Base-by-base conservation (phyloP, 2,888 invertebrate genomes). In the Pyrrhopygopsis socrates region DNA sequence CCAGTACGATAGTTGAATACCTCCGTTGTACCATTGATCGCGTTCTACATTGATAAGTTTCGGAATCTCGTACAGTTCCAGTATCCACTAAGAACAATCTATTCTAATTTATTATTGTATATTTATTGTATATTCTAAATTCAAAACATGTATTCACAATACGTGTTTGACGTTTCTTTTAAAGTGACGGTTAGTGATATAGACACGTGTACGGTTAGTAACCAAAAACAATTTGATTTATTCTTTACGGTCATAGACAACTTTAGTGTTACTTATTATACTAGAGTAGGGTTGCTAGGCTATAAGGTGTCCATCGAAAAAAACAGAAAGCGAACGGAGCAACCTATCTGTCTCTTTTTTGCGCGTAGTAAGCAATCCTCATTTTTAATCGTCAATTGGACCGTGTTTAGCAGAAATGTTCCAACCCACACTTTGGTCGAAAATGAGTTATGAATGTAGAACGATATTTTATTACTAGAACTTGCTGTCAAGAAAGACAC, bases 1-100 rank as follows among this genome's bases (percentile, higher is more conserved):
- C 91, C 90, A 89, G 91, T 91, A 91, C 30, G 45, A 81, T 41
- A 70, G 50, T 71, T 63, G 30, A 38, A 71, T 76, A 84, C 65
- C 78, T 83, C 76, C 50, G 67, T 54, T 27, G 63, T 78, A 81
- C 78, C 84, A 84, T 79, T 70, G 74, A 78, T 84, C 65, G 67
- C 41, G 30, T 67, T 27, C 60, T 71, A 65, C 29, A 71, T 73
- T 73, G 15, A 8, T 79, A 73, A 73, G 65, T 45, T 71, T 38
- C 54, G 41, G 82, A 83, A 83, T 83, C 82, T 83, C 83, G 54
- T 67, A 67, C 58, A 30, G 29, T 67, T 73, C 68, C 41, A 83
- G 20, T 78, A 81, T 83, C 83, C 83, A 83, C 83, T 83, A 83
- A 65, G 65, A 80, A 65, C 22, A 73, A 73, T 79, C 58, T 79